Conservation (phyloP, 2,113 vertebrate species). For the Chaetops frenatus region DNA sequence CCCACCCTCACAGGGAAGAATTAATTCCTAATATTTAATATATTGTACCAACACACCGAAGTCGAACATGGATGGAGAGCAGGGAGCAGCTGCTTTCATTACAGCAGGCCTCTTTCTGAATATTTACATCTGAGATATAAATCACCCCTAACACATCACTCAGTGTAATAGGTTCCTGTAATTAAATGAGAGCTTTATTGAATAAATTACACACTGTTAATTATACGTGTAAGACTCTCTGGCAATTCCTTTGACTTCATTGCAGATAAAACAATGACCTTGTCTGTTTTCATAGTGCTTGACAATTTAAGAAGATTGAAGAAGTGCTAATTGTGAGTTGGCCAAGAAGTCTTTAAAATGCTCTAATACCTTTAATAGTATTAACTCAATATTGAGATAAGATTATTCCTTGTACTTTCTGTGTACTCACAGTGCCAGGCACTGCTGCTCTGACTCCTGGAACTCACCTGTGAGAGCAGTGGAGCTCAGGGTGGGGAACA, state of each 20-base stretch:
- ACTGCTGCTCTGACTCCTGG: neutral
- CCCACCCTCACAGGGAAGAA: accelerated
- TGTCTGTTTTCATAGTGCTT: neutral
- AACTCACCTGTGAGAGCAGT: neutral
- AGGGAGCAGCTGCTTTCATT: neutral
- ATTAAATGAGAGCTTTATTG: slow-evolving; percentile 45
- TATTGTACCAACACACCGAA: neutral
- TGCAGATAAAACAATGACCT: slow-evolving; percentile 35
- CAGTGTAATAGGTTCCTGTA: neutral
- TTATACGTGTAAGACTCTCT: neutral
- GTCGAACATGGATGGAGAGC: neutral
- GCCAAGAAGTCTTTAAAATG: neutral
- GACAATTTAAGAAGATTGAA: neutral
- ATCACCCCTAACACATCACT: neutral
- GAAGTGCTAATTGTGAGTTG: neutral
- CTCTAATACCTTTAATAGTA: neutral
- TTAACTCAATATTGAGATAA: neutral
- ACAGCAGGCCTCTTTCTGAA: neutral
- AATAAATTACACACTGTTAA: slow-evolving; percentile 48
- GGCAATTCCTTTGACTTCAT: slow-evolving; percentile 29
- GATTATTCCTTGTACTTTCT: neutral
- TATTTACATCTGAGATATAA: neutral
- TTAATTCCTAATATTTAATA: neutral
- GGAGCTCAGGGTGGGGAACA: neutral
- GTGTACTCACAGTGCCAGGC: neutral